Base-by-base conservation (phyloP, 2,888 invertebrate species). In the Calameuta idolon region DNA sequence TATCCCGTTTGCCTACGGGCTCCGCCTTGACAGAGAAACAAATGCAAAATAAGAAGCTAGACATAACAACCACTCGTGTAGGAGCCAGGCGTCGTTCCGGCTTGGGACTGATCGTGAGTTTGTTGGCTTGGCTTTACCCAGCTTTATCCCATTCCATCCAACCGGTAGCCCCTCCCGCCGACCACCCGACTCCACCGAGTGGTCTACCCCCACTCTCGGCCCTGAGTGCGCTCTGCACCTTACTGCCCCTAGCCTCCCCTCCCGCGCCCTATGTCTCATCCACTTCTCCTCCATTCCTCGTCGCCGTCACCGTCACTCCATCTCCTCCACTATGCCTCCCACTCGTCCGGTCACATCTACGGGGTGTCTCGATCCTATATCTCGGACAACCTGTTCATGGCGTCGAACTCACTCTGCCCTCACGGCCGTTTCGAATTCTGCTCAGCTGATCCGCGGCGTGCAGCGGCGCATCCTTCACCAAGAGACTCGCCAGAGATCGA, bases 101-200 rank as follows among this genome's bases (percentile, higher is more conserved):
- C 86, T 87, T 85, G 85, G 84, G 82, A 90, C 90, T 91, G 88
- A 71, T 33, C 31, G 33, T 83, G 90, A 89, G 90, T 91, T 90
- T 90, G 91, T 90, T 90, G 91, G 91, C 91, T 91, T 91, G 89
- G 85, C 78, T 87, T 85, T 85, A 85, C 87, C 87, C 85, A 89
- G 85, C 77, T 87, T 85, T 85, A 85, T 87, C 87, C 85, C 84
- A 84, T 79, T 81, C 83, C 82, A 81, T 81, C 83, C 82, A 79
- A 83, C 78, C 87, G 86, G 86, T 75, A 84, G 81, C 80, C 81
- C 83, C 75, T 78, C 79, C 76, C 77, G 69, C 76, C 73, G 79
- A 55, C 76, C 76, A 33, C 76, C 75, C 73, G 73, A 75, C 75
- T 71, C 79, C 31, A 30, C 73, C 73, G 68, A 69, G 37, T 40